A percentile compares a stretch with the other conserved stretches of the same genome.
phyloP scores from a whole-genome alignment of 2,797 vertebrate species.

The Bovichtus diacanthus region DNA sequence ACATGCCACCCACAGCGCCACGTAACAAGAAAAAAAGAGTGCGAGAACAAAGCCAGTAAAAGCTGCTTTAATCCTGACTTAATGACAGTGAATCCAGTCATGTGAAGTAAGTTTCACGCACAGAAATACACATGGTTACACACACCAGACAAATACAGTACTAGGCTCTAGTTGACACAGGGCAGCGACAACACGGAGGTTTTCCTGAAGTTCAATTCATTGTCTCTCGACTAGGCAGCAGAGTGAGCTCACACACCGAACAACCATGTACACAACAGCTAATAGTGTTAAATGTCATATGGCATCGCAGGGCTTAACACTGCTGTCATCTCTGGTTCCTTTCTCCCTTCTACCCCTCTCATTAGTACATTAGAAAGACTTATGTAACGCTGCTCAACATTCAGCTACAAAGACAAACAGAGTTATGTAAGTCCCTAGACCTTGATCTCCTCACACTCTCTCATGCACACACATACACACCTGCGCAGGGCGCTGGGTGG shows the following conservation, averaged over 20 bases:
- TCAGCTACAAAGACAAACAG: slow-evolving; percentile 60
- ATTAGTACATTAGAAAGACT: slow-evolving; percentile 66
- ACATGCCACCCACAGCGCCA: slow-evolving; percentile 45
- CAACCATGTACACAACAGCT: slow-evolving; percentile 50
- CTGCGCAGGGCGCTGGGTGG: slow-evolving; percentile 85
- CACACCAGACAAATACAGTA: slow-evolving; percentile 17
- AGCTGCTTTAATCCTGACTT: slow-evolving; percentile 69
- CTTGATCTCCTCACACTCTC: slow-evolving; percentile 47
- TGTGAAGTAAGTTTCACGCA: slow-evolving; percentile 25
- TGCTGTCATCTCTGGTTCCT: slow-evolving; percentile 51
- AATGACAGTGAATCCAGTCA: slow-evolving; percentile 49
- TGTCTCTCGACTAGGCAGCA: slow-evolving; percentile 31
- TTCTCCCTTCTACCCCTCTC: slow-evolving; percentile 45
- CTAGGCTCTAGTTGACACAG: slow-evolving; percentile 24
- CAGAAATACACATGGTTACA: slow-evolving; percentile 29
- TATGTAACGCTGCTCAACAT: slow-evolving; percentile 63
- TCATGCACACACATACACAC: slow-evolving; percentile 68
- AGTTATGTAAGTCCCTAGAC: slow-evolving; percentile 73
- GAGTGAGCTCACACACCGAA: slow-evolving; percentile 44
- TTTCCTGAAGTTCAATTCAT: slow-evolving; percentile 22
- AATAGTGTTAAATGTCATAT: slow-evolving; percentile 70
- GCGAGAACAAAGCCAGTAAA: slow-evolving; percentile 63
- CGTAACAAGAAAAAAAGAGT: slow-evolving; percentile 27
- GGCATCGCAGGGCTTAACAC: slow-evolving; percentile 63
- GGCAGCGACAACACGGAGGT: slow-evolving; percentile 39